Conservation (phyloP, 92 coral and sea anemone genomes). For the Umimayanthus kanabou region DNA sequence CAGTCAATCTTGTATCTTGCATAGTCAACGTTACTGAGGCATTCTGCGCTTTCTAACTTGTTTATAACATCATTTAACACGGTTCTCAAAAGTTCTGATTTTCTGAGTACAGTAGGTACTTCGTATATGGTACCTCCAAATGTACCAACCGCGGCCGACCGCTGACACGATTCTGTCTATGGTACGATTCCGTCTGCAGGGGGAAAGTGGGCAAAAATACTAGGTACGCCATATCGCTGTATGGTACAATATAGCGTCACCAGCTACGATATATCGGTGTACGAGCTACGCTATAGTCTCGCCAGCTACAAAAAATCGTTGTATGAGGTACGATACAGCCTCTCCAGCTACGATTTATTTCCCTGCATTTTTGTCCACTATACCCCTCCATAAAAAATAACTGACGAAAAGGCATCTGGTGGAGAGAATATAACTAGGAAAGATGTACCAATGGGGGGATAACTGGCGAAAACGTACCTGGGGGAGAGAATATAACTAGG, state of each 20-base stretch:
- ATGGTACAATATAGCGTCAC: background rate
- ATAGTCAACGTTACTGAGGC: constrained; percentile 55
- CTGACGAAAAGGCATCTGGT: too few species aligned
- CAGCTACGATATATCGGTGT: background rate
- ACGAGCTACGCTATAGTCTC: background rate
- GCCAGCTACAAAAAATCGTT: background rate
- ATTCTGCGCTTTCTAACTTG: constrained; percentile 44
- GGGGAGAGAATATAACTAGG: too few species aligned
- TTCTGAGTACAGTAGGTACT: background rate
- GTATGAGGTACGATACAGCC: background rate
- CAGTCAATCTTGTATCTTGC: constrained; percentile 71
- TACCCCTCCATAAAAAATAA: too few species aligned
- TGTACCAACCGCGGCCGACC: background rate
- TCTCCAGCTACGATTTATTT: too few species aligned
- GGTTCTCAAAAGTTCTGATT: constrained; percentile 25
- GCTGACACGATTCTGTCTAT: constrained; percentile 7
- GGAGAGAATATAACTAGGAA: too few species aligned
- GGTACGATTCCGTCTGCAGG: background rate
- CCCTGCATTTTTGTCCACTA: too few species aligned
- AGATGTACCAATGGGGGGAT: too few species aligned
- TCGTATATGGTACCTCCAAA: constrained; percentile 10
- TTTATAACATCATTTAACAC: constrained; percentile 61
- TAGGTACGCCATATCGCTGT: background rate
- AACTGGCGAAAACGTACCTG: too few species aligned
- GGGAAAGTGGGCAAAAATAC: constrained; percentile 9